Base-by-base conservation (phyloP, 2,888 invertebrate genomes). In the Acanthoscelides obtectus region DNA sequence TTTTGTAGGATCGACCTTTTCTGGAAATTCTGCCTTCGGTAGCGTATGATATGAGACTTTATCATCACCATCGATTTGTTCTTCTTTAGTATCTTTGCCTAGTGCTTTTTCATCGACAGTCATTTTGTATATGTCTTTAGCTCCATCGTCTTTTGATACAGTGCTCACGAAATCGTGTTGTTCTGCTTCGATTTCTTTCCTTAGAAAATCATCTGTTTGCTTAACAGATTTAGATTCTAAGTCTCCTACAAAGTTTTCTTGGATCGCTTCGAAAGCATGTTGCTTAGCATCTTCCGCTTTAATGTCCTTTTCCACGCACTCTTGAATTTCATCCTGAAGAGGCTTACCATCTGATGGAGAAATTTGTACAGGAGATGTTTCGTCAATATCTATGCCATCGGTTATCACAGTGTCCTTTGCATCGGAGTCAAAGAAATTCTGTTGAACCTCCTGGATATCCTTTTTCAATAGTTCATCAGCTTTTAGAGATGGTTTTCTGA, bases 251-350 rank as follows among this genome's bases (percentile, higher is more conserved):
- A 65, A 25, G n/a, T 12, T 45, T 4, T 45, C 45, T 69, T 69
- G 1, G 20, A 64, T 67, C 21, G 75, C 69, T 69, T 69, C 68
- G 65, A 72, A 70, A 69, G 64, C 71, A 64, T 74, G 71, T 70
- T 76, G 71, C 73, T 75, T 71, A 22, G 68, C 70, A 69, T 72
- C 66, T 20, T 71, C 67, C 22, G 70, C 70, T 70, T 72, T 69
- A 25, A 70, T 66, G 12, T 70, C 69, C n/a, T 71, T 64, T 68
- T 72, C 67, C 22, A 64, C 25, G 69, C 73, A 72, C 22, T 73
- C 70, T 69, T 75, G 45, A 63, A 22, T 45, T 68, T 70, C 67
- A 20, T 71, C 72, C 17, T 45, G 45, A 45, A 45, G 45, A 12
- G 45, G 45, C 45, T 45, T 45, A 45, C 45, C 45, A 1, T 45